Evolutionary conservation across 1,140 invertebrate species (phyloP), one percentile per base, ranked within the genome.

Genomic region (Pygmarrhopalites habei): DNA sequence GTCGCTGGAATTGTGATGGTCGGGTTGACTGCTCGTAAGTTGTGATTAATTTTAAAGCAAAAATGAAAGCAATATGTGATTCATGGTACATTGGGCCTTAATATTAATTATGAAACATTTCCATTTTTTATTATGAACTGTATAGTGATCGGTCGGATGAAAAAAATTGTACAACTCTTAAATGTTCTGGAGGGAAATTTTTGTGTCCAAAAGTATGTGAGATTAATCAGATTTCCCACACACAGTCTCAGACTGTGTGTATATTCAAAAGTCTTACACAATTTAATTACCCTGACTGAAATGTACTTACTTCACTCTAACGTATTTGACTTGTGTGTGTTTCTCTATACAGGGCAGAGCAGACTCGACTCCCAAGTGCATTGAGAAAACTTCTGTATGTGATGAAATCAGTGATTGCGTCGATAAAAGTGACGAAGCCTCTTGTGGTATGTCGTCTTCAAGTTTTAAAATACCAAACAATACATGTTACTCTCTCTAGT

Each of bases 331-430:
- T 44, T 2, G 4, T 41, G 19, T 17, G 28, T 44, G 15, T 12
- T 56, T 43, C 3, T 25, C 96, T 93, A 74, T 89, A 91, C 0
- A 81, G 86, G 84, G 88, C 23, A 82, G 79, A 0, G 75, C 79
- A 0, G 82, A 81, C 15, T 85, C 84, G 4, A 80, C 80, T 3
- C 86, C 88, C 60, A 85, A 90, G 67, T 98, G 95, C 72, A 96
- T 98, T 60, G 83, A 87, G 10, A 84, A 88, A 64, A 82, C 83
- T 1, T 86, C 92, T 73, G 81, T 98, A 0, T 98, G 95, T 75
- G 90, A 98, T 74, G 87, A 86, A 0, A 87, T 89, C 67, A 78
- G 81, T 30, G 93, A 98, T 74, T 98, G 95, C 73, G 83, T 85
- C 39, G 90, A 95, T 74, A 87, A 86, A 19, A 86, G 88, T 35